Conservation (phyloP, 2,113 vertebrate species). For the Scatophagus argus region DNA sequence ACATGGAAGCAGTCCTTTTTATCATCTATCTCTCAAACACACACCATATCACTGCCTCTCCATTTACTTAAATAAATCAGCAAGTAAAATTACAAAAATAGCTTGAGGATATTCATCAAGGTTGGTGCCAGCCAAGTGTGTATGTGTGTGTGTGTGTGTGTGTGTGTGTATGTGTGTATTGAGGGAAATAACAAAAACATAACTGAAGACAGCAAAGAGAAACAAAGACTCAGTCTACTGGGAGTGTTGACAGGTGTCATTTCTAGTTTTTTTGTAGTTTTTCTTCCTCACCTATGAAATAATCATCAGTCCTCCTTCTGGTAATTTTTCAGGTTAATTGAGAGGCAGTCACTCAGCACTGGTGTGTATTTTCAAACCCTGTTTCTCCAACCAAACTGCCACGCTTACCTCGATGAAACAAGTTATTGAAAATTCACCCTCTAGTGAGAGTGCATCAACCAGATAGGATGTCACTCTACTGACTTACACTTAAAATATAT, state of each 20-base stretch:
- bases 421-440: not conserved
- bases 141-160: too few species aligned
- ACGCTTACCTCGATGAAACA: slow-evolving; percentile 13
- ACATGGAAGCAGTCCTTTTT: not conserved
- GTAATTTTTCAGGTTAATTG: slow-evolving; percentile 22
- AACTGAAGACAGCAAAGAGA: slow-evolving; percentile 25
- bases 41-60: slow-evolving; percentile 23
- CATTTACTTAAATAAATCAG: slow-evolving; percentile 27
- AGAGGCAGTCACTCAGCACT: slow-evolving; percentile 19
- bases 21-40: slow-evolving; percentile 36
- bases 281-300: slow-evolving; percentile 2
- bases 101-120: slow-evolving; percentile 53
- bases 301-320: slow-evolving; percentile 2
- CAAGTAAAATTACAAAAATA: slow-evolving; percentile 47
- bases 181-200: too few species aligned
- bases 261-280: not conserved
- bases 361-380: slow-evolving; percentile 8
- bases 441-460: slow-evolving; percentile 7
- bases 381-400: slow-evolving; percentile 1
- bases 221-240: slow-evolving; percentile 25
- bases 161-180: too few species aligned
- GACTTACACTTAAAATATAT: slow-evolving; percentile 14
- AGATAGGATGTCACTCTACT: slow-evolving; percentile 3
- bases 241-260: slow-evolving; percentile 43
- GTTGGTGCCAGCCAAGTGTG: too few species aligned